Conservation (phyloP, 2,888 invertebrate genomes). For the Protula sp. region DNA sequence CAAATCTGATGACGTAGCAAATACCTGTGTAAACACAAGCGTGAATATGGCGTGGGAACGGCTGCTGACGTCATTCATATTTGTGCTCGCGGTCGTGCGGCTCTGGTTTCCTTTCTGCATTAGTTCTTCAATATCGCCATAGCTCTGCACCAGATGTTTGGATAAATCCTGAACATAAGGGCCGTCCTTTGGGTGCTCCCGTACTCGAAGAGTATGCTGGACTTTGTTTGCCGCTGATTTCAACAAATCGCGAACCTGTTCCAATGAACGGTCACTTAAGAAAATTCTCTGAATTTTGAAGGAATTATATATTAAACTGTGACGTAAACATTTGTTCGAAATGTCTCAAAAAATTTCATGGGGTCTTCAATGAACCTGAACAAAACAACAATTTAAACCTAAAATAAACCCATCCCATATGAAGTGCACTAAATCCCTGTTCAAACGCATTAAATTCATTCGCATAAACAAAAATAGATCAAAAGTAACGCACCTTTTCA, state of each 20-base stretch:
- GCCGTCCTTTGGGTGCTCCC: slow-evolving; percentile 69
- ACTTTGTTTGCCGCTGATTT: slow-evolving; percentile 14
- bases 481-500: slow-evolving; percentile 60
- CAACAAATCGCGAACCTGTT: slow-evolving; percentile 61
- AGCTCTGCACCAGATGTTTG: slow-evolving; percentile 41
- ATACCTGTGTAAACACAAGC: slow-evolving; percentile 54
- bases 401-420: too few species aligned
- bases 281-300: too few species aligned
- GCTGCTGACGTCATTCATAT: slow-evolving; percentile 66
- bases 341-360: too few species aligned
- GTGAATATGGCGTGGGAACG: slow-evolving; percentile 61
- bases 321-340: too few species aligned
- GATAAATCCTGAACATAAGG: slow-evolving; percentile 67
- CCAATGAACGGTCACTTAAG: too few species aligned
- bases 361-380: too few species aligned
- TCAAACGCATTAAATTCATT: too few species aligned
- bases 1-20: too few species aligned
- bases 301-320: too few species aligned
- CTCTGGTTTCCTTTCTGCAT: slow-evolving; percentile 40
- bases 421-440: too few species aligned
- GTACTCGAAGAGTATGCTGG: slow-evolving; percentile 64
- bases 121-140: slow-evolving; percentile 37
- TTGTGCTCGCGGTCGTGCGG: slow-evolving; percentile 64
- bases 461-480: too few species aligned
- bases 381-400: too few species aligned